Evolutionary conservation across 2,888 invertebrate genomes (phyloP).

Genomic region (Branchipolynoe longqiensis): DNA sequence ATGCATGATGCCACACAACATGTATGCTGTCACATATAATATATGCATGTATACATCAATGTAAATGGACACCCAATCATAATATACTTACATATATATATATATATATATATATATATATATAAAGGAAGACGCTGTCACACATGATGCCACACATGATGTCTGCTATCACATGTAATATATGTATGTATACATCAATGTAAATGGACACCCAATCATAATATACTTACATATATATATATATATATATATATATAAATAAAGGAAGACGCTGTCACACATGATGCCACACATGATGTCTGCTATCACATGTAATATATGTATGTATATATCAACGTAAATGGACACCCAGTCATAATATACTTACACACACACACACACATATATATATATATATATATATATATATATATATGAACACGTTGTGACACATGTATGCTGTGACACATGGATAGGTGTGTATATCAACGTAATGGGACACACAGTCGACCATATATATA

Average conservation of each 20-base stretch:
- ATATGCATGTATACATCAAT: background rate
- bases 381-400: background rate
- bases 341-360: too few species aligned
- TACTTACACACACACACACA: background rate
- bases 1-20: background rate
- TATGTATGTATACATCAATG: background rate
- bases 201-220: too few species aligned
- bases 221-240: background rate
- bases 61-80: too few species aligned
- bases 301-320: background rate
- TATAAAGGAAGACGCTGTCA: background rate
- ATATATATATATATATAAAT: background rate
- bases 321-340: background rate
- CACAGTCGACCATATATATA: too few species aligned
- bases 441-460: too few species aligned
- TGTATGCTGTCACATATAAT: background rate
- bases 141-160: background rate
- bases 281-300: background rate
- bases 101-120: background rate
- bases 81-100: background rate
- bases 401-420: too few species aligned
- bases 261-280: background rate
- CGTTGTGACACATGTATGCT: too few species aligned
- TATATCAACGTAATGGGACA: too few species aligned
- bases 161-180: background rate